Evolutionary conservation across 2,113 vertebrate species (phyloP).

Genomic region (Odontophorus gujanensis): DNA sequence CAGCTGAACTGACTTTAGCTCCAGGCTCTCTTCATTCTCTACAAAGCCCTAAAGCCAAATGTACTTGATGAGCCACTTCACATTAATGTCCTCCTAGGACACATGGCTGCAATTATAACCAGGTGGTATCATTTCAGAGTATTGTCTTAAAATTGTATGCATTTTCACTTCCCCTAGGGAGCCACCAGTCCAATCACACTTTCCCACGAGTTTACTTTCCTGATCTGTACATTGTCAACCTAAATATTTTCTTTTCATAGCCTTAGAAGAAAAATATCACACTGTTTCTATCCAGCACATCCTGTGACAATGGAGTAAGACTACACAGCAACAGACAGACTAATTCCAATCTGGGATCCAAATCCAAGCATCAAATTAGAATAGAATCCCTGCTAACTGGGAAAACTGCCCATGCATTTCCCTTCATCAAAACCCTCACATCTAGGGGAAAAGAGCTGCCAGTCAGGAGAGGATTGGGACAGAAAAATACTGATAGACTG

Average conservation of each 20-base stretch:
- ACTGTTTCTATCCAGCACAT: neutral
- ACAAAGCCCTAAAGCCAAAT: constrained; percentile 1
- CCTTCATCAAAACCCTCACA: neutral
- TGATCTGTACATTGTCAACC: neutral
- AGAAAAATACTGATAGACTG: neutral
- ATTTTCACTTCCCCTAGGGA: neutral
- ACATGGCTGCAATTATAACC: constrained; percentile 12
- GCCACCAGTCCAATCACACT: neutral
- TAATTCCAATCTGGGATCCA: neutral
- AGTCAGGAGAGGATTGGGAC: neutral
- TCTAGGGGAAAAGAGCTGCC: neutral
- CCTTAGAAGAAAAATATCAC: neutral
- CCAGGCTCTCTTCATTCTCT: neutral
- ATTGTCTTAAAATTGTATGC: neutral
- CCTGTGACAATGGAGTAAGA: neutral
- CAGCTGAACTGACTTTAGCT: neutral
- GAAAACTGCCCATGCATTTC: neutral
- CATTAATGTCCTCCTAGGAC: neutral
- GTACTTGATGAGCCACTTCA: neutral
- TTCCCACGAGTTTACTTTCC: constrained; percentile 27
- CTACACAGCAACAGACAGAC: neutral
- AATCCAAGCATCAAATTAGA: neutral
- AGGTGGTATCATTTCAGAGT: neutral
- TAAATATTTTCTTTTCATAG: constrained; percentile 26
- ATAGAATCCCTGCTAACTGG: neutral